Evolutionary conservation across 2,113 vertebrate species (phyloP), one percentile per base, ranked within the genome.

Genomic region (Salvator merianae): DNA sequence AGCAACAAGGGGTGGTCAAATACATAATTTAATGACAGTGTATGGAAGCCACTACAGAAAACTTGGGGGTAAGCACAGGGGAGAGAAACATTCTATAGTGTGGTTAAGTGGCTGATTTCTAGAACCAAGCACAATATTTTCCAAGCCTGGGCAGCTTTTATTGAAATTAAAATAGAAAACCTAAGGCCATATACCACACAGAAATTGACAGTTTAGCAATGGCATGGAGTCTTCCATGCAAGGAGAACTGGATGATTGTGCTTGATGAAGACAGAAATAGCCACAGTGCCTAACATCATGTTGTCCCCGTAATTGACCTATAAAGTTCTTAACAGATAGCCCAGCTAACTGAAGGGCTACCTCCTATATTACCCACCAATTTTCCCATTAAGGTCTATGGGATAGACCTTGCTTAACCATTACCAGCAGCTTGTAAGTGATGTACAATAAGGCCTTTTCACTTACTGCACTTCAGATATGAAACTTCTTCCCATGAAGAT

Each of bases 151-250:
- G 88, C 76, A 88, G 90, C 88, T 94, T 93, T 92, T 92, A 91
- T 83, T 92, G 92, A 94, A 94, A 94, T 95, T 92, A 96, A 97
- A 96, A 95, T 94, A 95, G 93, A 95, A 96, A 92, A 91, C 90
- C 89, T 84, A 91, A 94, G 93, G 85, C 80, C 50, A 82, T 86
- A 91, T 93, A 88, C 93, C 94, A 93, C 93, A 93, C 47, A 84
- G 90, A 88, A 88, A 85, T 62, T 90, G 85, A 89, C 88, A 89
- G 86, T 90, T 94, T 89, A 84, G 91, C 85, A 86, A 92, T 87
- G 88, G 91, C 66, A 91, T 66, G 76, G 89, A 93, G 89, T 55
- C 85, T 74, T 86, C 89, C 53, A 77, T 84, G 84, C 55, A 88
- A 93, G 88, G 84, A 83, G 87, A 84, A 91, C 87, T 88, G 86